Evolutionary conservation across 2,888 invertebrate genomes (phyloP).

Genomic region (Elysia crispata): DNA sequence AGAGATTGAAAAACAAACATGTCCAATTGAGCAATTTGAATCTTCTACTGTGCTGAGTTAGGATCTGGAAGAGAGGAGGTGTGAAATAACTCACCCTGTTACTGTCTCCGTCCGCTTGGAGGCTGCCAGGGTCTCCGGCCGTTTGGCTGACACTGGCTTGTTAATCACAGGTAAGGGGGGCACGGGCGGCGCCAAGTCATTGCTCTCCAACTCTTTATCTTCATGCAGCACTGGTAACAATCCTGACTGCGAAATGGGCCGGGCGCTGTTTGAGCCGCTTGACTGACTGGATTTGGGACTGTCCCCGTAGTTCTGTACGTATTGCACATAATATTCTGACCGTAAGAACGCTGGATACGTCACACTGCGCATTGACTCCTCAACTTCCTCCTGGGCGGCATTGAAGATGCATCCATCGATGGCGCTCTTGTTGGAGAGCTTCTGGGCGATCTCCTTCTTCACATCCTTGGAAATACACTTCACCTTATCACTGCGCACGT

Average conservation of each 20-base stretch:
- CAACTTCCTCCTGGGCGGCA: constrained; percentile 89
- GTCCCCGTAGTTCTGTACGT: constrained; percentile 74
- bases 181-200: constrained; percentile 42
- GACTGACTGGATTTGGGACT: constrained; percentile 73
- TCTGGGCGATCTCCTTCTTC: constrained; percentile 83
- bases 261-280: constrained; percentile 72
- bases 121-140: constrained; percentile 37
- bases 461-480: constrained; percentile 90
- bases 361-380: constrained; percentile 89
- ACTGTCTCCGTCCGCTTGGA: constrained; percentile 54
- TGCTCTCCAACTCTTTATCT: constrained; percentile 84
- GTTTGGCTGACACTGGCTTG: constrained; percentile 45
- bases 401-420: constrained; percentile 90
- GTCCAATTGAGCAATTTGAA: too few relatives aligned
- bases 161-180: constrained; percentile 49
- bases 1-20: background rate
- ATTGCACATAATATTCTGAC: constrained; percentile 90
- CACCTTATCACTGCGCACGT: constrained; percentile 84
- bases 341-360: constrained; percentile 95
- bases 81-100: constrained; percentile 53
- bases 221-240: constrained; percentile 89
- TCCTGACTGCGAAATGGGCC: constrained; percentile 67
- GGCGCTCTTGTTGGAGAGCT: constrained; percentile 72
- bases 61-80: background rate
- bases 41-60: too few relatives aligned